These are phyloP conservation scores for Halocaridina rubra DNA, from an alignment of 2,888 invertebrate genomes.

Conservation along the genomic window DNA sequence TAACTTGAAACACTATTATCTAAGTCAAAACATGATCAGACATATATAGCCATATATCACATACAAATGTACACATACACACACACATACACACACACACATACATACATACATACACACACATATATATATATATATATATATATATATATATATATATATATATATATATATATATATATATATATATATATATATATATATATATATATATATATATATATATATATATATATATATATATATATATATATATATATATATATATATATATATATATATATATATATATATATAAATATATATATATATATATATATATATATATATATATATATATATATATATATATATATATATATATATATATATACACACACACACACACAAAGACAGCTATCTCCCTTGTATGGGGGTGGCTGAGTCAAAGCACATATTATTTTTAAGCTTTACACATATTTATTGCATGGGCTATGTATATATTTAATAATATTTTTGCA, in stretches of 20 bases:
- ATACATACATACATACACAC: constrained; percentile 1
- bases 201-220: constrained; percentile 36
- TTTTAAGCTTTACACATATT: too few species aligned
- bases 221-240: constrained; percentile 28
- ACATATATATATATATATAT: constrained; percentile 29
- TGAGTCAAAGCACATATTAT: too few species aligned
- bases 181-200: constrained; percentile 36
- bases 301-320: constrained; percentile 40
- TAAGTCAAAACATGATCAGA: too few species aligned
- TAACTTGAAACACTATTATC: too few species aligned
- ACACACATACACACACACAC: not conserved
- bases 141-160: constrained; percentile 11
- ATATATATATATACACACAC: constrained; percentile 71
- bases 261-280: constrained; percentile 21
- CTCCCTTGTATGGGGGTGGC: too few species aligned
- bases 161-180: constrained; percentile 19
- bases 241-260: constrained; percentile 30
- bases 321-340: constrained; percentile 42
- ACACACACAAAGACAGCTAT: not conserved
- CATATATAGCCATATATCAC: too few species aligned
- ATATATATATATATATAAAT: constrained; percentile 36
- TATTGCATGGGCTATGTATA: too few species aligned
- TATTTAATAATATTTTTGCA: too few species aligned
- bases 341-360: constrained; percentile 37
- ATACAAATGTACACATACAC: not conserved